phyloP scores from a whole-genome alignment of 2,113 vertebrate species.

The Hucho hucho region DNA sequence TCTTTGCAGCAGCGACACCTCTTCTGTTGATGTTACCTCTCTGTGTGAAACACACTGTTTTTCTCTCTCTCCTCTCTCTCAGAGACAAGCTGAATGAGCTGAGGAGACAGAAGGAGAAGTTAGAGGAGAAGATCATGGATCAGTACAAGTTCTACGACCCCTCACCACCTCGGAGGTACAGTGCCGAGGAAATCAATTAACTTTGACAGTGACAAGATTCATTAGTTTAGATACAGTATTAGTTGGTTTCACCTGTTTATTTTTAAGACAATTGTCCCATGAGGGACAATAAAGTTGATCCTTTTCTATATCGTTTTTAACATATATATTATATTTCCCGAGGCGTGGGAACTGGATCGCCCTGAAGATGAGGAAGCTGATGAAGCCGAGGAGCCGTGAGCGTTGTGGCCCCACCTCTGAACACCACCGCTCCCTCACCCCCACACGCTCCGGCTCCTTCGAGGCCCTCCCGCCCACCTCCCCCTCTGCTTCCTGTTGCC shows the following conservation, averaged over 20 bases:
- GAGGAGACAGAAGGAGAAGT: conserved; percentile 95
- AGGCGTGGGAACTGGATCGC: conserved; percentile 98
- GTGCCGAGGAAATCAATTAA: not conserved
- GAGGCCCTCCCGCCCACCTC: conserved; percentile 73
- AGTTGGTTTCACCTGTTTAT: too few relatives aligned
- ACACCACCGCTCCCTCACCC: conserved; percentile 69
- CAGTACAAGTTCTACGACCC: conserved; percentile 98
- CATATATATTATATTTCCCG: conserved; percentile 16
- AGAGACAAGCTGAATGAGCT: conserved; percentile 97
- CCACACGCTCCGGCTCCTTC: conserved; percentile 82
- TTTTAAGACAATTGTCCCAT: not conserved
- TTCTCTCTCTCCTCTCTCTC: conserved; percentile 24
- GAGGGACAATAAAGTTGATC: too few relatives aligned
- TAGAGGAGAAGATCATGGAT: conserved; percentile 99
- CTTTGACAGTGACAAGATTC: too few relatives aligned
- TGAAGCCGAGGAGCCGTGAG: conserved; percentile 90
- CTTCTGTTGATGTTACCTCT: not conserved
- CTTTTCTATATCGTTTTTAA: too few relatives aligned
- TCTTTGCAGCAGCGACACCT: not conserved
- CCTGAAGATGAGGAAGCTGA: conserved; percentile 94
- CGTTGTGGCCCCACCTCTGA: conserved; percentile 58
- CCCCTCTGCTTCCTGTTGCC: conserved; percentile 59
- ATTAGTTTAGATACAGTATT: too few relatives aligned
- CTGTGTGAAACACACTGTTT: not conserved
- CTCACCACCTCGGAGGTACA: conserved; percentile 89